These are phyloP conservation scores for Serranus cabrilla DNA, from an alignment of 2,797 vertebrate species.

Conservation along the genomic window DNA sequence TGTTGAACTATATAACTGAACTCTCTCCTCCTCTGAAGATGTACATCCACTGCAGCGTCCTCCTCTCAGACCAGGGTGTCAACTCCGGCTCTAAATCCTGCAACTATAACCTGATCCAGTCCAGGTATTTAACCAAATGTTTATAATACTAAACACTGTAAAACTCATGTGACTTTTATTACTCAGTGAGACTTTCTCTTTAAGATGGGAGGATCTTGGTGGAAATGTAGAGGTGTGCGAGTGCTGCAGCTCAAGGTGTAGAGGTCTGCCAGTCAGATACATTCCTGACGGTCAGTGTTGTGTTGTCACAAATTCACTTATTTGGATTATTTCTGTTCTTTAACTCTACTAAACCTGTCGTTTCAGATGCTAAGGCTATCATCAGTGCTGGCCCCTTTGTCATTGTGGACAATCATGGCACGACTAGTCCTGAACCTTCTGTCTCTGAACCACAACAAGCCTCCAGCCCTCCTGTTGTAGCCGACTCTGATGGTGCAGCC, in stretches of 20 bases:
- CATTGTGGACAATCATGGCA: slow-evolving; percentile 48
- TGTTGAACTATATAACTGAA: not conserved
- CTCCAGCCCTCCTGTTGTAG: fast-evolving
- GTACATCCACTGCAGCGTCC: slow-evolving; percentile 78
- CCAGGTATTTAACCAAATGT: slow-evolving; percentile 59
- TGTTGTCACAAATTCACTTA: not conserved
- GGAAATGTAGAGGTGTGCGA: slow-evolving; percentile 65
- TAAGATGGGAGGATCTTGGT: slow-evolving; percentile 80
- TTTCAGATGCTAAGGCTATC: slow-evolving; percentile 56
- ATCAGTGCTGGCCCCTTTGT: slow-evolving; percentile 70
- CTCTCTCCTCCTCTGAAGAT: slow-evolving; percentile 52
- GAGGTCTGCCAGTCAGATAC: slow-evolving; percentile 40
- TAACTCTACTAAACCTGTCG: not conserved
- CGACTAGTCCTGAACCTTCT: not conserved
- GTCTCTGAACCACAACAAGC: not conserved
- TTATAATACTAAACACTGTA: too few relatives aligned
- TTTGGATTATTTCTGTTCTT: not conserved
- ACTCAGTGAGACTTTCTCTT: not conserved
- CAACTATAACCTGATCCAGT: slow-evolving; percentile 75
- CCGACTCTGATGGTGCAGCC: not conserved
- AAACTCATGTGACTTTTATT: not conserved
- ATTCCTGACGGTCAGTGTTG: slow-evolving; percentile 58
- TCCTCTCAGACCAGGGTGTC: slow-evolving; percentile 64
- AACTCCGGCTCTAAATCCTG: slow-evolving; percentile 76
- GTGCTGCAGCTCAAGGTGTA: slow-evolving; percentile 80